Evolutionary conservation across 2,888 invertebrate species (phyloP).

Genomic region (Pollenia amentaria): DNA sequence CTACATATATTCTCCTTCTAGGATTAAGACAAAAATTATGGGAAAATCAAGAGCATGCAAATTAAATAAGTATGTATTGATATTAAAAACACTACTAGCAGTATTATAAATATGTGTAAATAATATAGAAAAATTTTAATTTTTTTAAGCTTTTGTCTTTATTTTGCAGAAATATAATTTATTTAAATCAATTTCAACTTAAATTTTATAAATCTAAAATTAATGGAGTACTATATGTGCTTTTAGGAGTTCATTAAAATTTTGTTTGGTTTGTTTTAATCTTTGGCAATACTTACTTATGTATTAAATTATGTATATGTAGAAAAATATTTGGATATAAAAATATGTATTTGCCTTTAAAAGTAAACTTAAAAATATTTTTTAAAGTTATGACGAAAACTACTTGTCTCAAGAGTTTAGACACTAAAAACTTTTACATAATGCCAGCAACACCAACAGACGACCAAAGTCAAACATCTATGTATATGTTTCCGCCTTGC

Average conservation of each 20-base stretch:
- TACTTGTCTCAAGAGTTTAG: constrained; percentile 58
- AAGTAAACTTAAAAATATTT: neutral
- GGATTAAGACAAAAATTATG: neutral
- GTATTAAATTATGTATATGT: too few relatives aligned
- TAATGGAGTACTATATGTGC: too few relatives aligned
- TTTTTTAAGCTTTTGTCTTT: too few relatives aligned
- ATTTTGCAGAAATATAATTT: too few relatives aligned
- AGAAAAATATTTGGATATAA: too few relatives aligned
- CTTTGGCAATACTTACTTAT: too few relatives aligned
- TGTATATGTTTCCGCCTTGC: neutral
- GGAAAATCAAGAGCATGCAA: neutral
- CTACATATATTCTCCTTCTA: neutral
- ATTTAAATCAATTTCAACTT: too few relatives aligned
- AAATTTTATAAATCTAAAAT: too few relatives aligned
- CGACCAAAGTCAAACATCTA: neutral
- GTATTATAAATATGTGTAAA: neutral
- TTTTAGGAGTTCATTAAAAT: neutral
- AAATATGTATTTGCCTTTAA: neutral
- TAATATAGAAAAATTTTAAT: neutral
- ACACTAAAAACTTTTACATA: constrained; percentile 56
- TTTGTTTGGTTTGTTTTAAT: neutral
- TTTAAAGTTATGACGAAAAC: constrained; percentile 20
- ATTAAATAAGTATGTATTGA: neutral
- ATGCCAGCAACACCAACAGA: constrained; percentile 24
- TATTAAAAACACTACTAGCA: neutral